These are phyloP conservation scores for Parelbella ahira DNA, from an alignment of 2,888 invertebrate genomes.

Conservation along the genomic window DNA sequence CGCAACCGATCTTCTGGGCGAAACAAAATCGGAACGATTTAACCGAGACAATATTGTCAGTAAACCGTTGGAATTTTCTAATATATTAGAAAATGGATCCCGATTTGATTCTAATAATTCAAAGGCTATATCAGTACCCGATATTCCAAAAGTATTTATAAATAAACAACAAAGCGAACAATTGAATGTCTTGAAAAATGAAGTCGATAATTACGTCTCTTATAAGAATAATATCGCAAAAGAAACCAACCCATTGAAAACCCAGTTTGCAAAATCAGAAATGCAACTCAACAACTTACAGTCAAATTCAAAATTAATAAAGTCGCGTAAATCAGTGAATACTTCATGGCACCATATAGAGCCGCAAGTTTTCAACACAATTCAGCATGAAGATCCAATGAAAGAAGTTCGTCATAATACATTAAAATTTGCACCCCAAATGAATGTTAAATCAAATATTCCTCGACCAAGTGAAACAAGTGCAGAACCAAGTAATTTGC, in stretches of 20 bases:
- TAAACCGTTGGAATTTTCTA: conserved; percentile 30
- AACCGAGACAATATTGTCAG: conserved; percentile 30
- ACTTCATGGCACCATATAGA: conserved; percentile 5
- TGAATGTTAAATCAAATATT: conserved; percentile 2
- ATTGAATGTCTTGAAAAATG: conserved; percentile 35
- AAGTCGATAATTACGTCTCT: conserved; percentile 33
- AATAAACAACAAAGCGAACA: conserved; percentile 44
- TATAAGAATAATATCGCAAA: conserved; percentile 22
- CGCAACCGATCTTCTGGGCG: conserved; percentile 1
- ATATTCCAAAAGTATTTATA: conserved; percentile 44
- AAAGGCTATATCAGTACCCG: conserved; percentile 37
- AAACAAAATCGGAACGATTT: background rate
- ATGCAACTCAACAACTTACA: background rate
- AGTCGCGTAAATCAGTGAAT: background rate
- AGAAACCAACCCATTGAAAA: background rate
- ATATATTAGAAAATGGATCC: conserved; percentile 2
- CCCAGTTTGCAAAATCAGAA: background rate
- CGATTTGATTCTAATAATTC: conserved; percentile 29
- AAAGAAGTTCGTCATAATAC: conserved; percentile 2
- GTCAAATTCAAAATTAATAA: background rate
- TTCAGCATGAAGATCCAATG: background rate
- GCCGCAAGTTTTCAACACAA: background rate
- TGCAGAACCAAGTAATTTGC: conserved; percentile 7
- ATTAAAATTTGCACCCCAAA: conserved; percentile 1
- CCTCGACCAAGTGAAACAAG: background rate